Evolutionary conservation across 2,797 vertebrate species (phyloP).

Genomic region (Australoheros facetus): DNA sequence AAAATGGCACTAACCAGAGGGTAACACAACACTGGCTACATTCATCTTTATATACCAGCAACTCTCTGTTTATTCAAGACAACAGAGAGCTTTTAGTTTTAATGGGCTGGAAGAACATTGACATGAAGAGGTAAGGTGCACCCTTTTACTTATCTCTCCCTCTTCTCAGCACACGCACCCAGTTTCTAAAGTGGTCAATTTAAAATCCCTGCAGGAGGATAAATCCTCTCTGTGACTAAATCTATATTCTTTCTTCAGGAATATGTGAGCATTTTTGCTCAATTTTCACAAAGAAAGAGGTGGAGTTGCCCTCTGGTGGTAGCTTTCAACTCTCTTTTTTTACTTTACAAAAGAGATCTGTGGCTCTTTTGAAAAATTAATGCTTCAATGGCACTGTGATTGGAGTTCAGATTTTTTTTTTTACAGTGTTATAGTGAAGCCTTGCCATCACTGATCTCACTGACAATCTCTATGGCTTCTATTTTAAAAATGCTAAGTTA

Average conservation of each 20-base stretch:
- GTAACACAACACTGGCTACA: background rate
- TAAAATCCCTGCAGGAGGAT: constrained; percentile 27
- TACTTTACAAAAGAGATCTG: background rate
- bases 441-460: background rate
- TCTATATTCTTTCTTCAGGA: constrained; percentile 9
- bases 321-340: background rate
- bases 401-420: background rate
- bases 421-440: background rate
- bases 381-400: background rate
- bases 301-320: constrained; percentile 22
- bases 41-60: background rate
- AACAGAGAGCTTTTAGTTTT: constrained; percentile 25
- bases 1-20: background rate
- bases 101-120: constrained; percentile 30
- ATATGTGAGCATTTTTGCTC: constrained; percentile 1
- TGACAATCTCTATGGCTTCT: background rate
- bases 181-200: constrained; percentile 18
- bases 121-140: constrained; percentile 8
- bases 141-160: constrained; percentile 8
- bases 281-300: background rate
- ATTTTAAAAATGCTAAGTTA: background rate
- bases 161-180: constrained; percentile 19
- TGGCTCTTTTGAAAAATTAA: background rate
- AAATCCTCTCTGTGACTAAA: constrained; percentile 13
- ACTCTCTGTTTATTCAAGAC: constrained; percentile 15